Evolutionary conservation across 2,888 invertebrate genomes (phyloP), one percentile per base, ranked within the genome.

Genomic region (Falcaria lacertinaria): DNA sequence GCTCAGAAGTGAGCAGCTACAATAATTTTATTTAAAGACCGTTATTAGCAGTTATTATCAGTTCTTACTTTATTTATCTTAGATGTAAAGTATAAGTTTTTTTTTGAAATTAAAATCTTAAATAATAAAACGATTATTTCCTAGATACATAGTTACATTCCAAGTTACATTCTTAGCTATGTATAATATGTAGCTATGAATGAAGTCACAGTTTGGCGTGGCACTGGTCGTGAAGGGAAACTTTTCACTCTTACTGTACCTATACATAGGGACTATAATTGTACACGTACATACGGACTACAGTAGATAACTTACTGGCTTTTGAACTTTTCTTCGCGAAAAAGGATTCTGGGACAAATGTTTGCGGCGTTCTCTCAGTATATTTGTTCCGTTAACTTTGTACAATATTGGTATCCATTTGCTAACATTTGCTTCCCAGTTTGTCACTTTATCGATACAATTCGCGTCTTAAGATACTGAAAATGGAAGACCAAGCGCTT

Each of bases 281-380:
- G 32, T 41, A 47, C 45, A 46, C 34, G 38, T 50, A 48, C 41
- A 51, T 60, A 56, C 50, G 52, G 15, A 15, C 34, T n/a, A 33
- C 39, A 34, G 19, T 33, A 39, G 16, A 42, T 25, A 28, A 17
- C 33, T 39, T 57, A 65, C 56, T 50, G 56, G 41, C 54, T 64
- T 66, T 60, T 52, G 44, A 64, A 60, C 57, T 64, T 69, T 64
- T 64, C 38, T 51, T 49, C 46, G 48, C 39, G 48, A 44, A 56
- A 64, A 66, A 63, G 57, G 60, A 60, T 60, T 65, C 41, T 16
- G 43, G 46, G 47, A 55, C 55, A 55, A 63, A 59, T 60, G 56
- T 63, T 57, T 56, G 58, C 49, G 60, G 57, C 47, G 53, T 57
- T 50, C 54, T 60, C 61, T 59, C 42, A 44, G 52, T 34, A 52